These are phyloP conservation scores for Tenodera sinensis DNA, from an alignment of 2,888 invertebrate species.

Conservation along the genomic window DNA sequence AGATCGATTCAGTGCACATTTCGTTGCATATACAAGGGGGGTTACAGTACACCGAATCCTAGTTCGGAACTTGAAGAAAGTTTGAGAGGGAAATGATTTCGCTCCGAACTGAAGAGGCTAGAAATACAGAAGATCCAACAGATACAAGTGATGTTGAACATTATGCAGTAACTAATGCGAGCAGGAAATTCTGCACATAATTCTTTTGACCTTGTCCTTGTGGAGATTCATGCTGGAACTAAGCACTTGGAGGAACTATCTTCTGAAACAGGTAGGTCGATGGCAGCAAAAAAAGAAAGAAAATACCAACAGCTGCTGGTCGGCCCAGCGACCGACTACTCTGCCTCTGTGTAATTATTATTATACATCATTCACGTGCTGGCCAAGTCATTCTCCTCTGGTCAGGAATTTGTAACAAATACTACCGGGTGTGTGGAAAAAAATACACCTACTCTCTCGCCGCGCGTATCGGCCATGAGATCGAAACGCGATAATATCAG, in stretches of 20 bases:
- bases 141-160: neutral
- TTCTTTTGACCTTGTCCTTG: neutral
- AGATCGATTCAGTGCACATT: too few species aligned
- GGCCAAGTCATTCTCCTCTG: neutral
- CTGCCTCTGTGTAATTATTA: neutral
- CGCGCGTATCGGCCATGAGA: too few species aligned
- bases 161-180: neutral
- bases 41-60: too few species aligned
- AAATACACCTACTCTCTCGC: neutral
- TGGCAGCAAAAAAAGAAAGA: neutral
- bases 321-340: neutral
- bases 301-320: neutral
- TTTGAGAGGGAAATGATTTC: too few species aligned
- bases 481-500: too few species aligned
- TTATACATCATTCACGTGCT: neutral
- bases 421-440: neutral
- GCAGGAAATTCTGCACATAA: neutral
- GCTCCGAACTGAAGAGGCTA: too few species aligned
- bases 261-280: neutral
- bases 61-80: too few species aligned
- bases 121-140: too few species aligned
- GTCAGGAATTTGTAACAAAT: neutral
- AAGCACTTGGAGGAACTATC: neutral
- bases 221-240: neutral
- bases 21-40: too few species aligned